Evolutionary conservation across 2,888 invertebrate species (phyloP).

Genomic region (Leucophora obtusa): DNA sequence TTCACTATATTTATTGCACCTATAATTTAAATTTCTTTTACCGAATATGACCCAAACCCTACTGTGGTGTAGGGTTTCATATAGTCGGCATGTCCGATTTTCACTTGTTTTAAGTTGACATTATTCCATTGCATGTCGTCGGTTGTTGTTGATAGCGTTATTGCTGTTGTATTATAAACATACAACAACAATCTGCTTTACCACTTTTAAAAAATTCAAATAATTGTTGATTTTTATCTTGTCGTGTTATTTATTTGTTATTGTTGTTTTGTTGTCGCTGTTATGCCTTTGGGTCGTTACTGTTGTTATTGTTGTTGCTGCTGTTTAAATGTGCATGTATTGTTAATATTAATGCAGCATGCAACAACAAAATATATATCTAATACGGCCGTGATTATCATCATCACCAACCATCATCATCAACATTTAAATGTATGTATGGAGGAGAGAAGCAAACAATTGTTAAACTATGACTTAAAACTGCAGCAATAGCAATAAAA

Average conservation of each 20-base stretch:
- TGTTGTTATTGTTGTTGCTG: neutral
- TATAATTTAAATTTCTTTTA: too few species aligned
- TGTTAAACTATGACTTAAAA: constrained; percentile 48
- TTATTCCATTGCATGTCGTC: neutral
- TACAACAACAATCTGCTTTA: neutral
- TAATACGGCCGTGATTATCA: constrained; percentile 2
- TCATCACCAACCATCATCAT: constrained; percentile 15
- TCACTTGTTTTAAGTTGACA: neutral
- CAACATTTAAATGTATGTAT: constrained; percentile 21
- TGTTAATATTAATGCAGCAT: constrained; percentile 9
- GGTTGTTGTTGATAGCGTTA: neutral
- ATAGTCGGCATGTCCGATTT: too few species aligned
- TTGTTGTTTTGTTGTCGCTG: constrained; percentile 15
- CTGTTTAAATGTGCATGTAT: constrained; percentile 1
- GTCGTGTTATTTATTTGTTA: constrained; percentile 51
- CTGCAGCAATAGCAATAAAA: neutral
- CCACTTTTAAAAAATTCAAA: constrained; percentile 43
- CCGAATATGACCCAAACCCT: too few species aligned
- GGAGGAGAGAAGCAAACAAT: constrained; percentile 31
- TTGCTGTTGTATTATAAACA: neutral
- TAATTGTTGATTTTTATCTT: constrained; percentile 64
- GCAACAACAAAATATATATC: neutral
- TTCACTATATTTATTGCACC: too few species aligned
- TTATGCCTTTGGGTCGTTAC: constrained; percentile 34
- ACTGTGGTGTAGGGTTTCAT: too few species aligned